Evolutionary conservation across 2,113 vertebrate genomes (phyloP).

Genomic region (Marcusenius ussheri): DNA sequence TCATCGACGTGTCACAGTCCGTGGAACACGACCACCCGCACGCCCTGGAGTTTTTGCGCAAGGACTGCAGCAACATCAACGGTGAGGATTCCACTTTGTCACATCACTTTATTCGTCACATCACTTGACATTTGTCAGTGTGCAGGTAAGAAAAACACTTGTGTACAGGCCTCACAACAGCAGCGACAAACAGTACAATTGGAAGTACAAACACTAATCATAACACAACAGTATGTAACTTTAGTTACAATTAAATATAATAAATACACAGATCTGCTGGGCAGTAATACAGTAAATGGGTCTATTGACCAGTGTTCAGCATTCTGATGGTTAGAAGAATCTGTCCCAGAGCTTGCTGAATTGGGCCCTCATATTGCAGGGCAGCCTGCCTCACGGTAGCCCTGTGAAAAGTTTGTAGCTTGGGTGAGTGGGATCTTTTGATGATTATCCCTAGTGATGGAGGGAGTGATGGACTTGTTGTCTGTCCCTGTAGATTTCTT

Average conservation of each 20-base stretch:
- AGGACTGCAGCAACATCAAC: conserved; percentile 86
- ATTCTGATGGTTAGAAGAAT: background rate
- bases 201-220: background rate
- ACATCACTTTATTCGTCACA: background rate
- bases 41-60: conserved; percentile 87
- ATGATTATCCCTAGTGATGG: background rate
- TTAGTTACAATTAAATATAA: background rate
- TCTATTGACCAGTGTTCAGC: background rate
- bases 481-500: conserved; percentile 74
- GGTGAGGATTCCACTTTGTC: conserved; percentile 56
- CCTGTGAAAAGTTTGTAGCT: background rate
- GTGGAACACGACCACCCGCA: conserved; percentile 95
- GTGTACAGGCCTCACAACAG: background rate
- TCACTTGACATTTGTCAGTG: background rate
- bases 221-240: background rate
- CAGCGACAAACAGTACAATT: background rate
- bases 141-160: background rate
- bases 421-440: background rate
- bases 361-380: background rate
- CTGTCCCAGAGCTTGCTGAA: background rate
- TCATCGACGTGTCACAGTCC: conserved; percentile 92
- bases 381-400: background rate
- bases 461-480: background rate
- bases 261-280: background rate
- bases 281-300: background rate